phyloP scores from a whole-genome alignment of 2,888 invertebrate species.

The Nasonia oneida region DNA sequence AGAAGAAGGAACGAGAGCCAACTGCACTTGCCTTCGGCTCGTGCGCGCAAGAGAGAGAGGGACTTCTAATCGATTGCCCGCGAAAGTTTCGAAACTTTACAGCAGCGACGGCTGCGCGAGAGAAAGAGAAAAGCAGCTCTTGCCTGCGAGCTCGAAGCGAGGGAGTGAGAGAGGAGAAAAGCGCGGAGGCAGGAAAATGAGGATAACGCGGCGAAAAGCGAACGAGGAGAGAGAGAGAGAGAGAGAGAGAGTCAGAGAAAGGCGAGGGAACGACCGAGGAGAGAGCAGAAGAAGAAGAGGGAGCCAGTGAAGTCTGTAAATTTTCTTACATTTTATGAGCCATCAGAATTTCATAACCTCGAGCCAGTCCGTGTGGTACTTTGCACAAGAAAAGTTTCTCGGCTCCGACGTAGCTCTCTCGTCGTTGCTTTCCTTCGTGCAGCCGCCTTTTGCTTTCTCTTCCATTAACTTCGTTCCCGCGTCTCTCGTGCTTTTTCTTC shows the following conservation, averaged over 20 bases:
- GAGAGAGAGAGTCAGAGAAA: conserved; percentile 52
- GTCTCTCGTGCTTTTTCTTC: conserved; percentile 52
- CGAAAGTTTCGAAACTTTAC: conserved; percentile 75
- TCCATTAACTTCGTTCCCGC: conserved; percentile 63
- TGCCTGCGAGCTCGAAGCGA: conserved; percentile 64
- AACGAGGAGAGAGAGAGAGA: conserved; percentile 42
- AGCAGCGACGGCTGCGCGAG: conserved; percentile 60
- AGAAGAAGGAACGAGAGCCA: conserved; percentile 50
- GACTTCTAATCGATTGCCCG: conserved; percentile 75
- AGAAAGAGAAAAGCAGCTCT: conserved; percentile 50
- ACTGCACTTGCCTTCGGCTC: conserved; percentile 70
- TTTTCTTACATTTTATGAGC: conserved; percentile 80
- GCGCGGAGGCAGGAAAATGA: conserved; percentile 64
- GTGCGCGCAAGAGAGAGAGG: conserved; percentile 44
- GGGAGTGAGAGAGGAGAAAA: conserved; percentile 59
- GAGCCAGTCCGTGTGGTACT: conserved; percentile 79
- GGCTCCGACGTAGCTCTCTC: conserved; percentile 67
- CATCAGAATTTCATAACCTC: conserved; percentile 80
- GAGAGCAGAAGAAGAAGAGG: conserved; percentile 66
- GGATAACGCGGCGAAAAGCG: conserved; percentile 61
- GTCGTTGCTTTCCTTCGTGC: conserved; percentile 57
- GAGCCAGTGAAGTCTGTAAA: conserved; percentile 77
- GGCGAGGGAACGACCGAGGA: conserved; percentile 60
- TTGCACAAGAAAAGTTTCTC: conserved; percentile 78
- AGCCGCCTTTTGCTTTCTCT: conserved; percentile 59